Base-by-base conservation (phyloP, 2,113 vertebrate genomes). In the Parus major region DNA sequence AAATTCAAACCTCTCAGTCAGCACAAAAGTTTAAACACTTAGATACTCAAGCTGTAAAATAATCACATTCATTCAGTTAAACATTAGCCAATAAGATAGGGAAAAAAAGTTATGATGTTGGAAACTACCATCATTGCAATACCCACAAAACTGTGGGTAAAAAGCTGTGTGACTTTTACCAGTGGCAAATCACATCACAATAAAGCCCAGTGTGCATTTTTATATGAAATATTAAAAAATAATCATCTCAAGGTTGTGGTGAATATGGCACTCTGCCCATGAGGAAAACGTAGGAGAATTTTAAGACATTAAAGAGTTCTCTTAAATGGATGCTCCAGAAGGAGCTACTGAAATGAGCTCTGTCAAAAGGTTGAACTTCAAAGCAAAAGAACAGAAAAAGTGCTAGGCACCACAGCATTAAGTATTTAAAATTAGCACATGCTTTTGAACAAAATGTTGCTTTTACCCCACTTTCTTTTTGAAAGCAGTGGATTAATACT, bases 21-120 rank as follows among this genome's bases (percentile, higher is more conserved):
- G 96, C 91, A 88, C 36, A 92, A 95, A 96, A 92, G 80, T 96
- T 96, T 91, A 90, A 95, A 90, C 81, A 87, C 65, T 87, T 68
- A 93, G 92, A 94, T 97, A 96, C 69, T 41, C 23, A 83, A 83
- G 93, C 42, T 88, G 92, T 97, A 96, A 97, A 97, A 93, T 81
- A 92, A 95, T 95, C 61, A 53, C 73, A 92, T 92, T 84, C 82
- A 79, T 94, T 88, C 92, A 60, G 95, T 97, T 97, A 97, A 97
- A 96, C 77, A 97, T 97, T 96, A 97, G 92, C 27, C 79, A 83
- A 84, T 94, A 90, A 88, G 88, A 86, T 92, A 86, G 63, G 88
- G 69, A 1, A 77, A 70, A 66, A 65, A 76, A 82, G 39, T 69
- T 82, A 59, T 7, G 33, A 72, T 89, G 65, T 27, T 95, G 86